Percentiles rank a stretch among this genome's conserved stretches.
These are phyloP conservation scores for Hyposoter didymator DNA, from an alignment of 2,888 invertebrate genomes.

Conservation along the genomic window DNA sequence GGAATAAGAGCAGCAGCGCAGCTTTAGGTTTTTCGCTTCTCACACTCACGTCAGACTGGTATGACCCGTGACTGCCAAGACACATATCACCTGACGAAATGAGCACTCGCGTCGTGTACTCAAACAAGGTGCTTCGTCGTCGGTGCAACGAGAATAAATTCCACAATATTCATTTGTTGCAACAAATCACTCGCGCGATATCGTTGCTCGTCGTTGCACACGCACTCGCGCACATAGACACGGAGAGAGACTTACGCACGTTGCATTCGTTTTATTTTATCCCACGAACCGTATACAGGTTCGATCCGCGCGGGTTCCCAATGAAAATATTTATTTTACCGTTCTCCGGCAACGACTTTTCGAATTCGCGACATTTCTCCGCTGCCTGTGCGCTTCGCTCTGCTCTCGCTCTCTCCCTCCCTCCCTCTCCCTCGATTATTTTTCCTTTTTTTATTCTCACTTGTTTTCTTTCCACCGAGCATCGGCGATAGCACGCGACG, in stretches of 20 bases:
- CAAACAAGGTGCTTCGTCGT: not conserved
- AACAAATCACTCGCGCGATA: not conserved
- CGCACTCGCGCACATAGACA: not conserved
- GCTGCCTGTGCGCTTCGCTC: not conserved
- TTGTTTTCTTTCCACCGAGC: not conserved
- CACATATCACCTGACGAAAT: slow-evolving; percentile 50
- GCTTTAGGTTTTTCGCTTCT: slow-evolving; percentile 5
- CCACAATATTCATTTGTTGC: slow-evolving; percentile 17
- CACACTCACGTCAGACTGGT: slow-evolving; percentile 61
- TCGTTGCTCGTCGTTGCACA: slow-evolving; percentile 17
- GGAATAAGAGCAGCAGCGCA: not conserved
- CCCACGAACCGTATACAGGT: slow-evolving; percentile 15
- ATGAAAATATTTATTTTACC: slow-evolving; percentile 57
- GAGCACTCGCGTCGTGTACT: slow-evolving; percentile 1
- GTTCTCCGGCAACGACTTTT: slow-evolving; percentile 57
- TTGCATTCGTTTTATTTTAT: slow-evolving; percentile 9
- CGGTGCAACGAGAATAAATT: not conserved
- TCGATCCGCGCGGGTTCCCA: slow-evolving; percentile 34
- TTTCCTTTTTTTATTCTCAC: not conserved
- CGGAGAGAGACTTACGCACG: slow-evolving; percentile 4
- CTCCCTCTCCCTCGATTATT: not conserved
- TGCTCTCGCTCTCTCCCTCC: not conserved
- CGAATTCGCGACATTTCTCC: slow-evolving; percentile 58
- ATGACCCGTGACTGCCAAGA: slow-evolving; percentile 56
- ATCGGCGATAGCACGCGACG: not conserved